These are phyloP conservation scores for Stichopus horrens DNA, from an alignment of 53 echinoderm and acorn worm species.

Conservation along the genomic window DNA sequence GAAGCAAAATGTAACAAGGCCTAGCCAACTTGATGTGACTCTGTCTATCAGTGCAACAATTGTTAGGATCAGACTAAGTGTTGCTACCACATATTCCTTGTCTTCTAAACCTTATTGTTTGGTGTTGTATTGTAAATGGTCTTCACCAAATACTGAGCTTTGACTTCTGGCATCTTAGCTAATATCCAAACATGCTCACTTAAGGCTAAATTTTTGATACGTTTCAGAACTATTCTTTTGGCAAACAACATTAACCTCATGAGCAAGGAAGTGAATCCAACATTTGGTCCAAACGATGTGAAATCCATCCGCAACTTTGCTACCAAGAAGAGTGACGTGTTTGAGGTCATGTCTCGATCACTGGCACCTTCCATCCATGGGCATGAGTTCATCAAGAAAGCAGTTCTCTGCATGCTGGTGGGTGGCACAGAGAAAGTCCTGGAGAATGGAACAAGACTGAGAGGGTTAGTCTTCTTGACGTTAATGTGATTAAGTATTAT, in stretches of 20 bases:
- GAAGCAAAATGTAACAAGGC: too few species aligned
- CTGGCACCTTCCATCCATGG: constrained; percentile 99
- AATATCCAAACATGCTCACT: too few species aligned
- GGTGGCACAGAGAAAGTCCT: constrained; percentile 94
- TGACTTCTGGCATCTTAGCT: too few species aligned
- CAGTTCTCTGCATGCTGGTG: constrained; percentile 94
- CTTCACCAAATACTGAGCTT: too few species aligned
- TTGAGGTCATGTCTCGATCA: constrained; percentile 81
- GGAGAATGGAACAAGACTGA: constrained; percentile 93
- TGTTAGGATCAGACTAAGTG: too few species aligned
- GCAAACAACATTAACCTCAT: constrained; percentile 93
- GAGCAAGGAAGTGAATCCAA: constrained; percentile 86
- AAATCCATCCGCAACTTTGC: constrained; percentile 81
- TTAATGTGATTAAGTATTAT: not conserved
- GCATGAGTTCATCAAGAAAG: constrained; percentile 98
- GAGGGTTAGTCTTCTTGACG: constrained; percentile 66
- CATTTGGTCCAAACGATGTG: constrained; percentile 84
- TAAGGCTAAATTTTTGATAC: too few species aligned
- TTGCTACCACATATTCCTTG: too few species aligned
- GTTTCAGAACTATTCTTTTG: constrained; percentile 79
- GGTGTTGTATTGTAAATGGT: too few species aligned
- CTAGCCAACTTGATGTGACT: too few species aligned
- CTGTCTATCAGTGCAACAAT: too few species aligned
- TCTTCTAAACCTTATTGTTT: too few species aligned
- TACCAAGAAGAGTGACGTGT: constrained; percentile 80